Conservation (phyloP, 2,888 invertebrate species). For the Sesamia inferens region DNA sequence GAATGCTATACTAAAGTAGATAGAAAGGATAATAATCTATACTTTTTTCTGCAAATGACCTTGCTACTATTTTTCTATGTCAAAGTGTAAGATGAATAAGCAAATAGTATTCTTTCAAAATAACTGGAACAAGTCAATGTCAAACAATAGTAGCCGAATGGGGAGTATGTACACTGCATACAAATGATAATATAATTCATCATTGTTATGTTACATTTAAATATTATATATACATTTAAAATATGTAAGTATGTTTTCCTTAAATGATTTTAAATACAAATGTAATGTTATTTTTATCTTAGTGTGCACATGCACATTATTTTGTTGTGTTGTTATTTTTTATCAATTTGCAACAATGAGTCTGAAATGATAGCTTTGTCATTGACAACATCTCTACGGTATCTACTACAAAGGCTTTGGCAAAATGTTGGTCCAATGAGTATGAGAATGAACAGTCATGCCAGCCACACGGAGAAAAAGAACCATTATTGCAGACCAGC, state of each 20-base stretch:
- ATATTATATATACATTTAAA: slow-evolving; percentile 12
- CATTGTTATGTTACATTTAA: slow-evolving; percentile 27
- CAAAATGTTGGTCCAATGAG: too few relatives aligned
- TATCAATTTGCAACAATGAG: too few relatives aligned
- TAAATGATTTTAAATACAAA: slow-evolving; percentile 8
- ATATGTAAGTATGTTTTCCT: slow-evolving; percentile 24
- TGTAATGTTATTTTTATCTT: too few relatives aligned
- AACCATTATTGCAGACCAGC: background rate
- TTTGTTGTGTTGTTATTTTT: too few relatives aligned
- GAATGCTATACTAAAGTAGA: background rate
- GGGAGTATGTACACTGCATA: slow-evolving; percentile 18
- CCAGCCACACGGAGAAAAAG: too few relatives aligned
- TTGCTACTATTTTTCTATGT: slow-evolving; percentile 17
- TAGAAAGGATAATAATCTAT: background rate
- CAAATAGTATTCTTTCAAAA: slow-evolving; percentile 32
- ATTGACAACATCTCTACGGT: too few relatives aligned
- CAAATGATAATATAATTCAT: slow-evolving; percentile 46
- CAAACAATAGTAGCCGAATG: slow-evolving; percentile 40
- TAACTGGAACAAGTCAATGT: slow-evolving; percentile 29
- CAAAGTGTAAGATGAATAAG: slow-evolving; percentile 23
- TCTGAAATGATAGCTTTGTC: too few relatives aligned
- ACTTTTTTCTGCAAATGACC: slow-evolving; percentile 16
- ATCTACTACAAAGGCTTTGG: too few relatives aligned
- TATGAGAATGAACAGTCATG: too few relatives aligned
- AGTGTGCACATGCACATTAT: too few relatives aligned